A percentile compares a stretch with the other conserved stretches of the same genome.
Conservation (phyloP, 2,113 vertebrate genomes). For the Dicentrarchus labrax region DNA sequence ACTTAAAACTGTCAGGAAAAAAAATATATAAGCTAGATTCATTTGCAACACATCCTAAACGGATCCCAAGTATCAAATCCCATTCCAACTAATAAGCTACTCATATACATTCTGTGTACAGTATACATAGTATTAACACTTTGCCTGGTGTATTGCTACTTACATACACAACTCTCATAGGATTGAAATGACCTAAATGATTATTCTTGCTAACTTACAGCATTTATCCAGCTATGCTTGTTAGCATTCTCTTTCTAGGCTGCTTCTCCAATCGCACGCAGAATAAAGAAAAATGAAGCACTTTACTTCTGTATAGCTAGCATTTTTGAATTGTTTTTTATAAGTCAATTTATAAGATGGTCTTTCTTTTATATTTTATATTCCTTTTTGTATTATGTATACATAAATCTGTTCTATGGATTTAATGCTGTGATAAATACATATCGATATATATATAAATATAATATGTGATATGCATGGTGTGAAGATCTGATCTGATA, state of each 20-base stretch:
- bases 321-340: conserved; percentile 77
- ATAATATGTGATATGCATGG: conserved; percentile 81
- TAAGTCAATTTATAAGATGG: conserved; percentile 76
- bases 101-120: conserved; percentile 59
- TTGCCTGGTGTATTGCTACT: conserved; percentile 60
- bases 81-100: conserved; percentile 71
- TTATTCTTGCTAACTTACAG: conserved; percentile 42
- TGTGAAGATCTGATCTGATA: conserved; percentile 83
- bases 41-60: conserved; percentile 44
- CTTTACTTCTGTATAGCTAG: conserved; percentile 83
- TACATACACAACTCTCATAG: conserved; percentile 32
- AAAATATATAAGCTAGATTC: conserved; percentile 56
- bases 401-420: conserved; percentile 75
- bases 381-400: conserved; percentile 81
- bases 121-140: conserved; percentile 59
- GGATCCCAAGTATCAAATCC: conserved; percentile 38
- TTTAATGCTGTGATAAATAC: conserved; percentile 69
- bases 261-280: conserved; percentile 72
- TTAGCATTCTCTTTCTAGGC: conserved; percentile 70
- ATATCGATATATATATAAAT: conserved; percentile 56
- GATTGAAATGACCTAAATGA: conserved; percentile 25
- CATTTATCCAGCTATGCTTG: conserved; percentile 63
- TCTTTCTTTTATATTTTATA: conserved; percentile 82
- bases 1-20: conserved; percentile 52
- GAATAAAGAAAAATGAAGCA: conserved; percentile 74